These are phyloP conservation scores for Camelus bactrianus DNA, from an alignment of 2,113 vertebrate genomes.

Conservation along the genomic window DNA sequence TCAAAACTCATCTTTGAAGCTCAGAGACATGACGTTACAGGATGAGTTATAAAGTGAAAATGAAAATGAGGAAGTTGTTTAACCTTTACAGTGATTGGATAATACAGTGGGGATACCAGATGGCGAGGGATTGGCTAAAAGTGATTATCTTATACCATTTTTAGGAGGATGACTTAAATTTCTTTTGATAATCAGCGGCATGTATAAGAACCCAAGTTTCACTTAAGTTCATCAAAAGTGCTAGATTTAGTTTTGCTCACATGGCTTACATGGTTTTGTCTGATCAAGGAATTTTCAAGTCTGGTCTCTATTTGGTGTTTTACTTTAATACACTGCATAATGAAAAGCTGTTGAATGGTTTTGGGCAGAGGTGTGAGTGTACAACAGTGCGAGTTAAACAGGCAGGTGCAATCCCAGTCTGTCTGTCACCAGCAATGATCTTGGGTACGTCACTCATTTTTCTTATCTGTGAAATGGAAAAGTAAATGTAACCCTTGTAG, in stretches of 20 bases:
- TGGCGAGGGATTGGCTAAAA: neutral
- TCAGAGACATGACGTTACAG: neutral
- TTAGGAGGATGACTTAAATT: neutral
- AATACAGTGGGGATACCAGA: neutral
- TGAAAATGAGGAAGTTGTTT: neutral
- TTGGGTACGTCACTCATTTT: neutral
- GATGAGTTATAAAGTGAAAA: neutral
- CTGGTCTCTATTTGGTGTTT: neutral
- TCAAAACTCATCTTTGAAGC: neutral
- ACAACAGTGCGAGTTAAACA: neutral
- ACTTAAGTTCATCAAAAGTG: neutral
- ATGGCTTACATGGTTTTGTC: neutral
- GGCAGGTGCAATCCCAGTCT: neutral
- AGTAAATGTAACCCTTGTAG: neutral
- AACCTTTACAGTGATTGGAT: neutral
- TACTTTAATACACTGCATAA: neutral
- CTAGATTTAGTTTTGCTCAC: neutral
- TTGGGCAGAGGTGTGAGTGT: neutral
- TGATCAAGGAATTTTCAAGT: neutral
- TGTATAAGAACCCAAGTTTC: neutral
- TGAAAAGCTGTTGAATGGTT: neutral
- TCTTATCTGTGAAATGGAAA: conserved; percentile 13
- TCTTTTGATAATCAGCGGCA: neutral
- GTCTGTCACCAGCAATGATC: neutral
- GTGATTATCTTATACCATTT: neutral